These are phyloP conservation scores for Brachymystax lenok DNA, from an alignment of 2,797 vertebrate species.

Conservation along the genomic window DNA sequence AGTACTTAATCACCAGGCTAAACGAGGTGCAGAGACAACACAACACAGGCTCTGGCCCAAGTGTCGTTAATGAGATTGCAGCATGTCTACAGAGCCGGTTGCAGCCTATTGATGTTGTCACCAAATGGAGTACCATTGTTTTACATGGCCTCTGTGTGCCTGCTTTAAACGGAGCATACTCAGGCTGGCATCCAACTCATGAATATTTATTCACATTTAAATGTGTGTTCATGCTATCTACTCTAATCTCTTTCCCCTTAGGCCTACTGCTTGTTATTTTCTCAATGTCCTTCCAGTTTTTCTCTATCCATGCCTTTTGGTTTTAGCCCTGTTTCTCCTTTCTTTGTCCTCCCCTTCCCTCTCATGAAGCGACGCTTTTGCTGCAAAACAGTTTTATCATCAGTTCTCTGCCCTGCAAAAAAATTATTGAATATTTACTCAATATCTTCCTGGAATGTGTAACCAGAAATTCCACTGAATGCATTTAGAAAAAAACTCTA, in stretches of 20 bases:
- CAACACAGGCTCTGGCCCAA: slow-evolving; percentile 52
- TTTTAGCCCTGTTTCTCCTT: slow-evolving; percentile 2
- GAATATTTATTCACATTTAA: slow-evolving; percentile 14
- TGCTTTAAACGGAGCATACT: slow-evolving; percentile 26
- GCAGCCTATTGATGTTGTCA: slow-evolving; percentile 46
- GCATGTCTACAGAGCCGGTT: slow-evolving; percentile 30
- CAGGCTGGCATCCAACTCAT: slow-evolving; percentile 18
- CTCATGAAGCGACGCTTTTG: background rate
- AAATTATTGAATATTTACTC: background rate
- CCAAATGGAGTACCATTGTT: slow-evolving; percentile 60
- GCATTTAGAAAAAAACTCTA: background rate
- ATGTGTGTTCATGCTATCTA: background rate
- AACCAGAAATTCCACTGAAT: slow-evolving; percentile 13
- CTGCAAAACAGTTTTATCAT: slow-evolving; percentile 20
- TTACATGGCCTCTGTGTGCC: slow-evolving; percentile 45
- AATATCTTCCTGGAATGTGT: slow-evolving; percentile 13
- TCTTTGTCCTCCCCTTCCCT: background rate
- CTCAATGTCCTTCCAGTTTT: background rate
- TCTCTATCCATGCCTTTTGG: background rate
- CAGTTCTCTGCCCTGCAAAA: background rate
- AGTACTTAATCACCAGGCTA: slow-evolving; percentile 70
- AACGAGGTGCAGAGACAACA: slow-evolving; percentile 70
- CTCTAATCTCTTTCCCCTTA: slow-evolving; percentile 1
- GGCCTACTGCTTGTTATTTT: background rate
- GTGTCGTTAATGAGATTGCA: slow-evolving; percentile 72